Evolutionary conservation across 2,113 vertebrate species (phyloP).

Genomic region (Acanthisitta chloris): DNA sequence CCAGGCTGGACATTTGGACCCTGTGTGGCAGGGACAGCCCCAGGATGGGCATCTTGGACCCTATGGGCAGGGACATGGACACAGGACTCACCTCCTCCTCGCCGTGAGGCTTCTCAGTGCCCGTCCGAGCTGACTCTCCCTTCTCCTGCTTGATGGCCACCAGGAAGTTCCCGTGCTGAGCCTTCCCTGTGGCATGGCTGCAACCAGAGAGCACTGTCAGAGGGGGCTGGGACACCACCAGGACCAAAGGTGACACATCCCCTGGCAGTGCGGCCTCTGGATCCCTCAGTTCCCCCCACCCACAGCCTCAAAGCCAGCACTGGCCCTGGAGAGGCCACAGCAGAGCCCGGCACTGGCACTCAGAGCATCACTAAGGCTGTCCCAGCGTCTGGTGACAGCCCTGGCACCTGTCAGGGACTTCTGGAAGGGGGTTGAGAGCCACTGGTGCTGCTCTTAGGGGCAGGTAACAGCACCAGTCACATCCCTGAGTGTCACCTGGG

Average conservation of each 20-base stretch:
- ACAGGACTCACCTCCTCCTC: constrained; percentile 75
- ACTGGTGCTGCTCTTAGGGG: neutral
- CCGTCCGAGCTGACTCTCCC: constrained; percentile 36
- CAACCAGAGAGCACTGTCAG: neutral
- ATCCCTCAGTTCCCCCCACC: neutral
- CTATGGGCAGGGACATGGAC: fast-evolving
- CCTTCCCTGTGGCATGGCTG: constrained; percentile 67
- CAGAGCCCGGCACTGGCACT: neutral
- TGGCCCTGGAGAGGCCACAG: fast-evolving
- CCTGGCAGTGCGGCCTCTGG: fast-evolving
- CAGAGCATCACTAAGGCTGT: neutral
- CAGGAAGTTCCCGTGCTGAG: constrained; percentile 73
- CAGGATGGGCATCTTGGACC: neutral
- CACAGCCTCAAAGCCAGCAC: fast-evolving
- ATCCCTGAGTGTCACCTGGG: neutral
- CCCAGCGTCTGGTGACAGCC: neutral
- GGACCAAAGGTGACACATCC: fast-evolving
- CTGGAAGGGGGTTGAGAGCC: neutral
- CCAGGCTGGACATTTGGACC: neutral
- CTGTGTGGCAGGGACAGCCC: neutral
- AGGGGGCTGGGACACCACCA: neutral
- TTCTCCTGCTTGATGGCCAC: constrained; percentile 80
- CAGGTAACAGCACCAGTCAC: fast-evolving
- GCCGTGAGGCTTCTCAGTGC: constrained; percentile 33
- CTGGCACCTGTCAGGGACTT: neutral